Conservation (phyloP, 2,113 vertebrate genomes). For the Embiotoca jacksoni region DNA sequence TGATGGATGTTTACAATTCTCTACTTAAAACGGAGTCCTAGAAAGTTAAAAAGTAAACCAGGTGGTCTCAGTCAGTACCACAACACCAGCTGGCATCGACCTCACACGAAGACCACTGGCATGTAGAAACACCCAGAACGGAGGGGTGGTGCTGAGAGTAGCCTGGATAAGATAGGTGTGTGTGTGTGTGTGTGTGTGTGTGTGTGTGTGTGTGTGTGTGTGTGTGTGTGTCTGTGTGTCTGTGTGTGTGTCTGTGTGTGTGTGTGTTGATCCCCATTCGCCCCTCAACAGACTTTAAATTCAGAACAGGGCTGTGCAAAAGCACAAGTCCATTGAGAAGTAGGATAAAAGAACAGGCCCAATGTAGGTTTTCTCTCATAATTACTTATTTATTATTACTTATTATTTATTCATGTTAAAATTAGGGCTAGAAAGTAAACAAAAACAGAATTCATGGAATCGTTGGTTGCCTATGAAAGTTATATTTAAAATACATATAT, state of each 20-base stretch:
- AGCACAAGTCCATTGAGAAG: not conserved
- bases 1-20: constrained; percentile 67
- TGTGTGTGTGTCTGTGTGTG: not conserved
- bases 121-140: constrained; percentile 34
- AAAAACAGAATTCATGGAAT: too few relatives aligned
- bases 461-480: too few relatives aligned
- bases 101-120: constrained; percentile 35
- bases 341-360: not conserved
- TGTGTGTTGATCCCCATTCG: constrained; percentile 37
- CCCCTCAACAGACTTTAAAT: constrained; percentile 18
- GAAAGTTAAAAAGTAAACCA: too few relatives aligned
- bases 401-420: too few relatives aligned
- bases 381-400: too few relatives aligned
- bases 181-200: constrained; percentile 6
- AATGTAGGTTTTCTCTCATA: too few relatives aligned
- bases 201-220: too few relatives aligned
- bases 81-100: constrained; percentile 39
- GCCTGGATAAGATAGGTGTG: constrained; percentile 57
- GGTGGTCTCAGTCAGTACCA: constrained; percentile 5
- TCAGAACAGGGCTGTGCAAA: constrained; percentile 18
- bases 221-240: too few relatives aligned
- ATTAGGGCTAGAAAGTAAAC: too few relatives aligned
- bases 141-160: constrained; percentile 30
- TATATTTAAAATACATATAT: too few relatives aligned
- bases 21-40: not conserved